Conservation (phyloP, 2,113 vertebrate species). For the Amphiprion percula region DNA sequence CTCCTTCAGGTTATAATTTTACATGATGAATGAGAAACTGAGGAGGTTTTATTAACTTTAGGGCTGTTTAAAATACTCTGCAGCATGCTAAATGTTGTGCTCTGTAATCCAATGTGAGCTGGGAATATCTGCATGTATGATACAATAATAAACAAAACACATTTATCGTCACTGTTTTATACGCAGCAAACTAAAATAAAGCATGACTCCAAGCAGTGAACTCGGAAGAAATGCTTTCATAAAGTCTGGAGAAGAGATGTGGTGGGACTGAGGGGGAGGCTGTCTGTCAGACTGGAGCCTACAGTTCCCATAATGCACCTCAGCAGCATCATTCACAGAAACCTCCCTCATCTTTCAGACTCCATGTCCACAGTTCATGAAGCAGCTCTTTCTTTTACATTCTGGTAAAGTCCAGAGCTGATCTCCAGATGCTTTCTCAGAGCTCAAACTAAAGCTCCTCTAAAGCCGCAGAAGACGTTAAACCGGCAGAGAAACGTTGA, state of each 20-base stretch:
- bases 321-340: neutral
- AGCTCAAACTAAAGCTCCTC: neutral
- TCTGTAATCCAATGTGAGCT: too few species aligned
- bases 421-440: neutral
- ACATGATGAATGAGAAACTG: too few species aligned
- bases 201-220: neutral
- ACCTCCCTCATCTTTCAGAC: neutral
- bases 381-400: neutral
- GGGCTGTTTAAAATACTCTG: neutral
- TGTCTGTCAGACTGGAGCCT: neutral
- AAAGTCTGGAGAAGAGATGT: neutral
- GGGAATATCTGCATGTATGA: neutral
- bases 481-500: too few species aligned
- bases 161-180: too few species aligned
- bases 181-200: too few species aligned
- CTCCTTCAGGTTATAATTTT: too few species aligned
- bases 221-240: neutral
- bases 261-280: neutral
- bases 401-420: neutral
- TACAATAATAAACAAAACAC: neutral
- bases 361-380: neutral
- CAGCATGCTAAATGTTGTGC: neutral
- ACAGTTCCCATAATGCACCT: conserved; percentile 19
- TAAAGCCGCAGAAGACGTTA: neutral
- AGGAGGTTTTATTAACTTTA: neutral